Evolutionary conservation across 2,888 invertebrate genomes (phyloP), one percentile per base, ranked within the genome.

Genomic region (Megastigmus dorsalis): DNA sequence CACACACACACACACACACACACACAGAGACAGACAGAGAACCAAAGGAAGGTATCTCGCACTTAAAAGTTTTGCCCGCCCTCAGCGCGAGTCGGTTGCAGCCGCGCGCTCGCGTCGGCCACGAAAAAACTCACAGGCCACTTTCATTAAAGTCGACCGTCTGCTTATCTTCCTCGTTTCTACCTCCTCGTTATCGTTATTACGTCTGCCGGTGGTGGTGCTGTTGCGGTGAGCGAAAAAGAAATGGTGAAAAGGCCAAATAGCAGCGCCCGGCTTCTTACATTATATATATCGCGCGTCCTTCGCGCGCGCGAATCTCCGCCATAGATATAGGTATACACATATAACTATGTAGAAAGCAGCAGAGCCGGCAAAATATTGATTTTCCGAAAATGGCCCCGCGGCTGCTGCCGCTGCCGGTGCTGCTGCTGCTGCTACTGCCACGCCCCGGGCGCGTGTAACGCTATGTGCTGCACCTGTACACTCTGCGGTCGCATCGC

Each of bases 331-430:
- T n/a, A n/a, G n/a, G n/a, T n/a, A n/a, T n/a, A n/a, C n/a, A n/a
- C n/a, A n/a, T n/a, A n/a, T n/a, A n/a, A n/a, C n/a, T n/a, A n/a
- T n/a, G n/a, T n/a, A 1, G 4, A 28, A 15, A 52, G 52, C n/a
- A n/a, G 13, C 36, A 15, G 2, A 23, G 43, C 13, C 55, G 45
- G 62, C n/a, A 36, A 70, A 45, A 63, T 63, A 70, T 70, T 63
- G 70, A 70, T 70, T 70, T 70, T 70, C 70, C 70, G 45, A 70
- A 70, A 70, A 55, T 70, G 55, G 26, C 41, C 18, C 41, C 23
- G 33, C 30, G 30, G n/a, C 33, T 18, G 30, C 54, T 15, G 30
- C 41, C 20, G 28, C 38, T 45, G 26, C 48, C 26, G 54, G 54
- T n/a, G 55, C 52, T 23, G n/a, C 38, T 20, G 6, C 38, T n/a